phyloP scores from a whole-genome alignment of 2,888 invertebrate species.

The Pristionchus exspectatus region DNA sequence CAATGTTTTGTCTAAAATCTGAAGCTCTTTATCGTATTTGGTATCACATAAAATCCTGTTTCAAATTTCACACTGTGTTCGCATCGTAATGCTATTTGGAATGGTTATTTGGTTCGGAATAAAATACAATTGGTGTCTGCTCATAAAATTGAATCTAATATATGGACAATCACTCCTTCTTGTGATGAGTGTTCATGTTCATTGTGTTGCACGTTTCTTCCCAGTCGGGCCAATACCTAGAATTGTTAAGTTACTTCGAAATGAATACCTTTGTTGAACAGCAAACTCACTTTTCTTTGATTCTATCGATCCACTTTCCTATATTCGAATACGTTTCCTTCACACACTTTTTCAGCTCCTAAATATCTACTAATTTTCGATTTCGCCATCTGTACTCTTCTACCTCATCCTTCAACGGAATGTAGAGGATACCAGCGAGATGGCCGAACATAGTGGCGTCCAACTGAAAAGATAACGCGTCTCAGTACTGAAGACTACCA shows the following conservation, averaged over 20 bases:
- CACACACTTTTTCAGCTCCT: not conserved
- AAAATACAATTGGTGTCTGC: not conserved
- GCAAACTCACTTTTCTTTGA: conserved; percentile 27
- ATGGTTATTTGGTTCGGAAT: not conserved
- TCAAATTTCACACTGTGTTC: not conserved
- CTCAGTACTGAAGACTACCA: not conserved
- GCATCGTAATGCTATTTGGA: not conserved
- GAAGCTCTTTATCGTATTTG: not conserved
- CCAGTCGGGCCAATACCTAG: conserved; percentile 54
- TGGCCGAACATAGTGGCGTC: conserved; percentile 47
- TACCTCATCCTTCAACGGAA: not conserved
- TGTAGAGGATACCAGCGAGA: not conserved
- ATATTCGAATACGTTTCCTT: conserved; percentile 40
- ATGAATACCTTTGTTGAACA: not conserved
- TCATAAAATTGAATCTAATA: not conserved
- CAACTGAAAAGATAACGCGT: not conserved
- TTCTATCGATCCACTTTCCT: not conserved
- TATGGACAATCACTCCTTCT: conserved; percentile 17
- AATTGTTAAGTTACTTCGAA: not conserved
- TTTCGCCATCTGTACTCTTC: not conserved
- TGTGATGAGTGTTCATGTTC: conserved; percentile 51
- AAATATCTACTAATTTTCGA: not conserved
- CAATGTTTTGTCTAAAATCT: not conserved
- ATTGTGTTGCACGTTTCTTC: conserved; percentile 48
- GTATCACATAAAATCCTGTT: not conserved